Evolutionary conservation across 2,113 vertebrate genomes (phyloP), one percentile per base, ranked within the genome.

Genomic region (Hiodon tergisus): DNA sequence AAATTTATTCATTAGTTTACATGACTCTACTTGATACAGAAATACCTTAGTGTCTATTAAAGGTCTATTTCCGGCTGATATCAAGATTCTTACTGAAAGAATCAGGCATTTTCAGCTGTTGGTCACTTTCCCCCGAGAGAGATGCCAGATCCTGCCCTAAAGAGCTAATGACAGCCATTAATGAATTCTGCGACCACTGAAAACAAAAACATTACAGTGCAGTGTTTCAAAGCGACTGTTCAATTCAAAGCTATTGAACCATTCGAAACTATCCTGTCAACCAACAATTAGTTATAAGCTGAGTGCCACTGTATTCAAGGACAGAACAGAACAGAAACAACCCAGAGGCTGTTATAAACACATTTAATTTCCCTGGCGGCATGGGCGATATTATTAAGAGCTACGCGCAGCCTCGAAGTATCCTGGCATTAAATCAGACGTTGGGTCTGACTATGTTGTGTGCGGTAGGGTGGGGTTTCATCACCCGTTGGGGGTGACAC

Each of bases 321-420:
- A 9, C 9, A 59, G 58, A 14, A 11, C 14, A 59, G 17, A 16
- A 31, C 8, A 71, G 53, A 58, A 31, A 59, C 13, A 50, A 55
- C 6, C n/a, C 14, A 61, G 81, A 81, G 10, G 77, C 79, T 75
- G 69, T 75, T 83, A 80, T 82, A 83, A 86, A 80, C 80, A 81
- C 81, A 81, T 72, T 79, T 65, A 67, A 69, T 51, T 55, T 57
- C 78, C 81, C 82, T 82, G 76, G 73, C 71, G 78, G 80, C 69
- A 48, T 31, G 74, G 63, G 58, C 31, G 57, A 73, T 69, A 77
- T 77, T 80, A 60, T 71, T 70, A 61, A 82, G 72, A 75, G 72
- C 77, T 60, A 58, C 57, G 67, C 76, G 69, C 61, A 78, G 55
- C 60, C 66, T 70, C 62, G 6, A 57, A 53, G 57, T 4, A 53